Evolutionary conservation across 2,797 vertebrate genomes (phyloP).

Genomic region (Myripristis jacobus): DNA sequence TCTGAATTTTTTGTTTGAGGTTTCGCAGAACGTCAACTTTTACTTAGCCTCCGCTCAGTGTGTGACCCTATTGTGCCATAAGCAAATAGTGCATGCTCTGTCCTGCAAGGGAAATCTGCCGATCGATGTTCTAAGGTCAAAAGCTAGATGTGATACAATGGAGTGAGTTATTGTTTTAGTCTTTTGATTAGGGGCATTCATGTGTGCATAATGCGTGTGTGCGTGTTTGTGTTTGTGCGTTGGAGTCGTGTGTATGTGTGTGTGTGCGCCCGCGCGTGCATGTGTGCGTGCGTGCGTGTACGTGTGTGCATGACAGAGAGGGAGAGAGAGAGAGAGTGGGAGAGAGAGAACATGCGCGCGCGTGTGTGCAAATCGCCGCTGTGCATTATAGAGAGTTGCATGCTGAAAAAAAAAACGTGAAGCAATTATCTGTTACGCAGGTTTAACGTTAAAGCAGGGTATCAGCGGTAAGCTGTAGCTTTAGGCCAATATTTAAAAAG

Average conservation of each 20-base stretch:
- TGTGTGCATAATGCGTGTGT: constrained; percentile 75
- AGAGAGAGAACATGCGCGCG: no score
- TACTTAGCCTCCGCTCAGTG: constrained; percentile 24
- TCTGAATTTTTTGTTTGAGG: constrained; percentile 1
- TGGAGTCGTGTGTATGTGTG: constrained; percentile 31
- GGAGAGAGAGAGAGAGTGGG: no score
- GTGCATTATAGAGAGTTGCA: constrained; percentile 62
- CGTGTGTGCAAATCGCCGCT: constrained; percentile 53
- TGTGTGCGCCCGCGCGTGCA: no score
- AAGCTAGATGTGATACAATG: constrained; percentile 81
- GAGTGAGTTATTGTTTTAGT: constrained; percentile 82
- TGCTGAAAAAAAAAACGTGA: constrained; percentile 48
- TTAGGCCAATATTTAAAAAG: constrained; percentile 79
- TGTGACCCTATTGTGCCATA: constrained; percentile 68
- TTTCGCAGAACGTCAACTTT: constrained; percentile 46
- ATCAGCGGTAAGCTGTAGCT: constrained; percentile 77
- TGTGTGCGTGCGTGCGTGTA: no score
- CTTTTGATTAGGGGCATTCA: constrained; percentile 80
- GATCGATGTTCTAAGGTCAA: constrained; percentile 80
- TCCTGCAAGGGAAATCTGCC: constrained; percentile 68
- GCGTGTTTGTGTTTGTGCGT: constrained; percentile 48
- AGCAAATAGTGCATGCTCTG: constrained; percentile 72
- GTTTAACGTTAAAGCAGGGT: constrained; percentile 77
- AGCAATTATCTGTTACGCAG: constrained; percentile 79
- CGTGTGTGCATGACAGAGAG: no score